Evolutionary conservation across 2,888 invertebrate species (phyloP).

Genomic region (Netelia fuscicornis): DNA sequence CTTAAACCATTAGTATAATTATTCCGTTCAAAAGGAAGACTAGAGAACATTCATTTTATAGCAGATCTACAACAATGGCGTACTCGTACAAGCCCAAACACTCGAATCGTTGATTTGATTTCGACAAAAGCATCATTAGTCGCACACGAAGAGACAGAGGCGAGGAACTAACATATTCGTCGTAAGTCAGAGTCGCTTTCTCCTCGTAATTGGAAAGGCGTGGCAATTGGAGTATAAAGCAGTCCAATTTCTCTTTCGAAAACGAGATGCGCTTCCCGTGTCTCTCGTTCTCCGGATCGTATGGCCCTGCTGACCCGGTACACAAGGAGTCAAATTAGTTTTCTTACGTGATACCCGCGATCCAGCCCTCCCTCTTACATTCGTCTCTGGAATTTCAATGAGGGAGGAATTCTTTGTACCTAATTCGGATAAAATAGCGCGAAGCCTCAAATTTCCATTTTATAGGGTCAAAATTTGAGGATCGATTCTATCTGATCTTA

Average conservation of each 20-base stretch:
- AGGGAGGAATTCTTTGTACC: not conserved
- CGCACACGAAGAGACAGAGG: not conserved
- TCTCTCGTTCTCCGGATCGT: constrained; percentile 16
- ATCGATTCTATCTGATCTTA: constrained; percentile 2
- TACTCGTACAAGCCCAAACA: not conserved
- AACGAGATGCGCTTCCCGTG: constrained; percentile 28
- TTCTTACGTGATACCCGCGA: constrained; percentile 48
- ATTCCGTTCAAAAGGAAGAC: constrained; percentile 9
- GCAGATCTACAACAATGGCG: not conserved
- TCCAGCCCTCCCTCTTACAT: constrained; percentile 17
- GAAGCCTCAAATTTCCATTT: not conserved
- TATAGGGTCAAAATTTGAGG: not conserved
- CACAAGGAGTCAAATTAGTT: constrained; percentile 45
- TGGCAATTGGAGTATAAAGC: constrained; percentile 65
- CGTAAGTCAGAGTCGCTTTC: constrained; percentile 45
- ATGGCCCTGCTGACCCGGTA: constrained; percentile 2
- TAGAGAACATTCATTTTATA: constrained; percentile 2
- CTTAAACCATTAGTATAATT: constrained; percentile 42
- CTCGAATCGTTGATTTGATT: constrained; percentile 38
- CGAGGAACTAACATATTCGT: constrained; percentile 19
- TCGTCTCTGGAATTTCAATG: not conserved
- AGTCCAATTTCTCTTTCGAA: constrained; percentile 59
- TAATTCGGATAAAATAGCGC: not conserved
- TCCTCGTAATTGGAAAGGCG: constrained; percentile 63
- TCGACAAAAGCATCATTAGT: constrained; percentile 1